Base-by-base conservation (phyloP, 1,140 invertebrate species). In the Polyergus mexicanus region DNA sequence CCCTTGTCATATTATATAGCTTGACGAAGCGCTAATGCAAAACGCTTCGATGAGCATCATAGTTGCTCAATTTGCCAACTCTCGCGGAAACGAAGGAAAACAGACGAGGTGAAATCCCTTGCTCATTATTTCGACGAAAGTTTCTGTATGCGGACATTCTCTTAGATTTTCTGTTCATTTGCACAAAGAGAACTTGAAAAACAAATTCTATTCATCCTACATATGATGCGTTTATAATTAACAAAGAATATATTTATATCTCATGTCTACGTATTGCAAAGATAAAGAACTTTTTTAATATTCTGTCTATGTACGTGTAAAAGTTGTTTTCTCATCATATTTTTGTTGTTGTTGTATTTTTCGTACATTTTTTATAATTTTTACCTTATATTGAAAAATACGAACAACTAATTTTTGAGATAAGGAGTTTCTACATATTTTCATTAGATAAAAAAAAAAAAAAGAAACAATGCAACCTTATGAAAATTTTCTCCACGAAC, bases 11-110 rank as follows among this genome's bases (percentile, higher is more conserved):
- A 74, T 51, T 69, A 58, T 69, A 65, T 8, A 32, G 32, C 60
- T 25, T 6, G 69, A 25, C 35, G 72, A 86, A 86, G 16, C 69
- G 63, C 54, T 84, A 84, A 86, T 86, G 63, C 80, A 71, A 76
- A 66, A 76, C 63, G 32, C 80, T 84, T 86, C 80, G 62, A 66
- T 80, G 85, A 62, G 51, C 71, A 69, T 28, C 47, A 47, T 78
- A 74, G 75, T 80, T 85, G 62, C 51, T 56, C 78, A 83, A 83
- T 83, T 83, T 83, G 38, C 41, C 35, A 83, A 74, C 54, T 76
- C 74, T 44, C 74, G 66, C 60, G 83, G 32, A 84, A 84, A 13
- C 22, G 60, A 38, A 84, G 38, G 68, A 74, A 74, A 83, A 83
- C 68, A 83, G 54, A 83, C 78, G 44, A 62, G 54, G n/a, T 25